These are phyloP conservation scores for Pimephales promelas DNA, from an alignment of 2,113 vertebrate species.

Conservation along the genomic window DNA sequence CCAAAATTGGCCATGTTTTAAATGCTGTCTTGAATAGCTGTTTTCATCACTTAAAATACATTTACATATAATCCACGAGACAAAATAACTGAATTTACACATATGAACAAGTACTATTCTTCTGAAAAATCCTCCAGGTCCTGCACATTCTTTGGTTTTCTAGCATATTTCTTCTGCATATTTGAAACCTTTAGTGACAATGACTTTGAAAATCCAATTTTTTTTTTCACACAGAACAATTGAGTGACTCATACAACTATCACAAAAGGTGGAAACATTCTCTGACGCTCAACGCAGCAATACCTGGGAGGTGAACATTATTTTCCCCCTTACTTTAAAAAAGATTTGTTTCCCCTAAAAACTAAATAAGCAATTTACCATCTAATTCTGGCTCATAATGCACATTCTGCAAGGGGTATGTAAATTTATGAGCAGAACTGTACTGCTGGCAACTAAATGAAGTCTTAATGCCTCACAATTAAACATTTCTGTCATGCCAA, in stretches of 20 bases:
- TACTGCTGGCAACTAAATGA: not conserved
- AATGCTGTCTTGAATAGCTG: not conserved
- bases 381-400: too few species aligned
- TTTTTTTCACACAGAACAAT: not conserved
- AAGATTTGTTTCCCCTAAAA: not conserved
- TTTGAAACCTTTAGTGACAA: not conserved
- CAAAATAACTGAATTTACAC: not conserved
- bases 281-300: not conserved
- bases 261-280: not conserved
- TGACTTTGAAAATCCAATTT: not conserved
- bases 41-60: not conserved
- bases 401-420: not conserved
- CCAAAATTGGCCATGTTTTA: not conserved
- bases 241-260: not conserved
- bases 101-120: not conserved
- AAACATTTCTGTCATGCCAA: conserved; percentile 33
- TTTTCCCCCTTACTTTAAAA: too few species aligned
- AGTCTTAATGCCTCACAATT: conserved; percentile 1
- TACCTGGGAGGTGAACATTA: too few species aligned
- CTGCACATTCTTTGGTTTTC: not conserved
- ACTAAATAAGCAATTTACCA: too few species aligned
- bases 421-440: not conserved
- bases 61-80: not conserved
- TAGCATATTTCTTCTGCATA: not conserved
- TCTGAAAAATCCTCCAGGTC: not conserved